phyloP scores from a whole-genome alignment of 2,113 vertebrate species.

The Casuarius casuarius region DNA sequence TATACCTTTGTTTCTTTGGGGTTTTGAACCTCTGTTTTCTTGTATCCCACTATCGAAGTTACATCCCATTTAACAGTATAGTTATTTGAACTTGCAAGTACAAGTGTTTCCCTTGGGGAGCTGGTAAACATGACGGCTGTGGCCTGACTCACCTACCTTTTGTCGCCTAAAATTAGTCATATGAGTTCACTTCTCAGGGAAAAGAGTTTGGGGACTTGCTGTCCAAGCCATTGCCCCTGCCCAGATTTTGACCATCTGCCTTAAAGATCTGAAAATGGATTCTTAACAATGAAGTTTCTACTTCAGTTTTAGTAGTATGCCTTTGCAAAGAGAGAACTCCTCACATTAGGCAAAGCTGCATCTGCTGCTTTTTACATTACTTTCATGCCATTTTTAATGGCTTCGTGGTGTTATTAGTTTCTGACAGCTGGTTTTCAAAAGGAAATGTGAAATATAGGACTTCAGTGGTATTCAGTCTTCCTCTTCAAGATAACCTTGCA shows the following conservation, averaged over 20 bases:
- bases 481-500: neutral
- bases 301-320: neutral
- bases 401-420: neutral
- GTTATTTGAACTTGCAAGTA: neutral
- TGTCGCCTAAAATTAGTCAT: neutral
- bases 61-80: neutral
- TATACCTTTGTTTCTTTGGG: rapidly evolving
- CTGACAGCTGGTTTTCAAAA: neutral
- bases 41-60: neutral
- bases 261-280: neutral
- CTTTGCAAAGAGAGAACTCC: neutral
- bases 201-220: neutral
- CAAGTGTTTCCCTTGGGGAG: neutral
- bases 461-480: neutral
- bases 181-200: neutral
- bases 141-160: neutral
- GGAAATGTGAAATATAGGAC: neutral
- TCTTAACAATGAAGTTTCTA: neutral
- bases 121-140: neutral
- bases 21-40: neutral
- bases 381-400: neutral
- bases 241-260: neutral
- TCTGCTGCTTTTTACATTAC: neutral
- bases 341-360: neutral
- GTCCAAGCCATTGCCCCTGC: rapidly evolving